phyloP scores from a whole-genome alignment of 2,113 vertebrate genomes.

The Thalassarche chlororhynchos region DNA sequence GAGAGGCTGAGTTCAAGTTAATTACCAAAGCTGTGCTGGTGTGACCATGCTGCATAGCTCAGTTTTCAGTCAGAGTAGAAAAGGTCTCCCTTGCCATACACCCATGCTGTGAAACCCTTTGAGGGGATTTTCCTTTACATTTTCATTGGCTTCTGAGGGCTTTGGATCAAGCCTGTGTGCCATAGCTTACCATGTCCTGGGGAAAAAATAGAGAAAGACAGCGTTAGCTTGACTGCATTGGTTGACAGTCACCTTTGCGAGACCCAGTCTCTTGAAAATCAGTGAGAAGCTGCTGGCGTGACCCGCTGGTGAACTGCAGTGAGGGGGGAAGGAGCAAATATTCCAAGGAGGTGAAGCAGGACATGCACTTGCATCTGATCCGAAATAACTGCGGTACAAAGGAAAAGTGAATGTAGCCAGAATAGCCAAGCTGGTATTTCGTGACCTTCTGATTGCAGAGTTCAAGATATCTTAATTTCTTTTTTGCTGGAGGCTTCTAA shows the following conservation, averaged over 20 bases:
- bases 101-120: background rate
- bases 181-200: background rate
- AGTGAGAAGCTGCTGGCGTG: background rate
- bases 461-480: slow-evolving; percentile 2
- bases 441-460: slow-evolving; percentile 8
- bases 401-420: background rate
- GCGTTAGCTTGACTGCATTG: background rate
- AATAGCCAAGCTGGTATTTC: slow-evolving; percentile 8
- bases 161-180: background rate
- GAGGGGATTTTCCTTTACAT: background rate
- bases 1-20: background rate
- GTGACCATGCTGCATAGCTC: background rate
- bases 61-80: background rate
- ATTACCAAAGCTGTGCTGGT: background rate
- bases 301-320: slow-evolving; percentile 5
- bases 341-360: slow-evolving; percentile 14
- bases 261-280: background rate
- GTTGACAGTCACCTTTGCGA: background rate
- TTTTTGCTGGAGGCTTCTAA: background rate
- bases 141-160: background rate
- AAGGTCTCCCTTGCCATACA: background rate
- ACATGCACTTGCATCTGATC: slow-evolving; percentile 24
- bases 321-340: background rate
- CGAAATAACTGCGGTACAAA: background rate
- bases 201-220: background rate